These are phyloP conservation scores for Pachymerium ferrugineum DNA, from an alignment of 2,888 invertebrate genomes.

Conservation along the genomic window DNA sequence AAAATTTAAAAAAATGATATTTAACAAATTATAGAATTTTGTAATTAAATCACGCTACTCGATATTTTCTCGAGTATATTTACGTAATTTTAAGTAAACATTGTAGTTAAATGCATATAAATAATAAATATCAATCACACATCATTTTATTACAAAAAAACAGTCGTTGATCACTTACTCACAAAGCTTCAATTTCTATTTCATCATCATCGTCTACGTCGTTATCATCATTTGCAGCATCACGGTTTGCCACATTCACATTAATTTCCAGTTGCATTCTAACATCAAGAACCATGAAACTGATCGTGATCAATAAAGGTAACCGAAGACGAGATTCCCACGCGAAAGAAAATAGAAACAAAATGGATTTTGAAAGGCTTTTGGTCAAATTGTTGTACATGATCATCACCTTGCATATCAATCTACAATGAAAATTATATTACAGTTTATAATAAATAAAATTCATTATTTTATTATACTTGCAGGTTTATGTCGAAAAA, in stretches of 20 bases:
- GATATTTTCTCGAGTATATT: too few species aligned
- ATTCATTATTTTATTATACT: not conserved
- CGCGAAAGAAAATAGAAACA: slow-evolving; percentile 65
- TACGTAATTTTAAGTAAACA: too few species aligned
- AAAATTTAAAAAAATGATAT: too few species aligned
- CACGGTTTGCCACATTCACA: slow-evolving; percentile 51
- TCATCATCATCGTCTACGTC: slow-evolving; percentile 28
- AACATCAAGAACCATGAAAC: slow-evolving; percentile 62
- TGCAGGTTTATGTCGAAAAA: not conserved
- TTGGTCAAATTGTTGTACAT: slow-evolving; percentile 30
- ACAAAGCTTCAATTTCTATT: slow-evolving; percentile 21
- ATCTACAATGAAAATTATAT: not conserved
- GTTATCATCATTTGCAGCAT: slow-evolving; percentile 33
- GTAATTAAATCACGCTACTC: too few species aligned
- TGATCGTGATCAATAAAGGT: slow-evolving; percentile 61
- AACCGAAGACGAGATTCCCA: slow-evolving; percentile 64
- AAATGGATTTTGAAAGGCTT: slow-evolving; percentile 44
- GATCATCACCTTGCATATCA: not conserved
- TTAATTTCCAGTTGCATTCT: slow-evolving; percentile 64
- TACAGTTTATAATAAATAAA: not conserved
- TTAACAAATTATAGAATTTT: too few species aligned
- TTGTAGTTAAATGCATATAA: too few species aligned
- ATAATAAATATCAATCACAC: too few species aligned
- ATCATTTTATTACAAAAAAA: too few species aligned
- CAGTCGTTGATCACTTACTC: too few species aligned